Evolutionary conservation across 2,797 vertebrate genomes (phyloP).

Genomic region (Anisognathus igniventris): DNA sequence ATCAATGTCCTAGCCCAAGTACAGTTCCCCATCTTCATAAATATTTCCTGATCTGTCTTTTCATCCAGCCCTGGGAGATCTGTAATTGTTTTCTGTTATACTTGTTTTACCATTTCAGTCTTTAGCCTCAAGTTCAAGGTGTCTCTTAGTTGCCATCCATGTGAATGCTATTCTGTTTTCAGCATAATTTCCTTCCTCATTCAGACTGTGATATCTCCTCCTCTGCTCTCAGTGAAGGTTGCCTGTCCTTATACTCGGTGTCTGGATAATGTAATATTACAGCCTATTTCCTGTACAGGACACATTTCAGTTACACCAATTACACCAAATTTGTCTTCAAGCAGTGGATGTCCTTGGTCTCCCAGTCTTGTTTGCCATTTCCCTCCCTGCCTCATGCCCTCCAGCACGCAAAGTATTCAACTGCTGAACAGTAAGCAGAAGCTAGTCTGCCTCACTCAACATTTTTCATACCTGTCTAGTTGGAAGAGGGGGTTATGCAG

Average conservation of each 20-base stretch:
- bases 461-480: neutral
- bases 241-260: neutral
- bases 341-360: slow-evolving; percentile 16
- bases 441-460: neutral
- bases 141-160: neutral
- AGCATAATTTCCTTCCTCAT: slow-evolving; percentile 1
- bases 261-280: slow-evolving; percentile 25
- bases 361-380: neutral
- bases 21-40: slow-evolving; percentile 19
- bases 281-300: slow-evolving; percentile 10
- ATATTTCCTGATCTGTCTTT: slow-evolving; percentile 14
- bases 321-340: slow-evolving; percentile 14
- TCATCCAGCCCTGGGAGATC: slow-evolving; percentile 35
- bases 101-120: slow-evolving; percentile 19
- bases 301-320: slow-evolving; percentile 27
- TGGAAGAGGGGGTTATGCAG: neutral
- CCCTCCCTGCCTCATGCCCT: neutral
- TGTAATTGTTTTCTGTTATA: slow-evolving; percentile 37
- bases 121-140: slow-evolving; percentile 36
- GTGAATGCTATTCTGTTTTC: neutral
- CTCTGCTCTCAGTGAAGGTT: neutral
- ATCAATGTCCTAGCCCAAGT: slow-evolving; percentile 22
- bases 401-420: neutral
- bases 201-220: neutral
- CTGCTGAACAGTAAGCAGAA: neutral